Conservation (phyloP, 2,888 invertebrate species). For the Heliothis peltigera region DNA sequence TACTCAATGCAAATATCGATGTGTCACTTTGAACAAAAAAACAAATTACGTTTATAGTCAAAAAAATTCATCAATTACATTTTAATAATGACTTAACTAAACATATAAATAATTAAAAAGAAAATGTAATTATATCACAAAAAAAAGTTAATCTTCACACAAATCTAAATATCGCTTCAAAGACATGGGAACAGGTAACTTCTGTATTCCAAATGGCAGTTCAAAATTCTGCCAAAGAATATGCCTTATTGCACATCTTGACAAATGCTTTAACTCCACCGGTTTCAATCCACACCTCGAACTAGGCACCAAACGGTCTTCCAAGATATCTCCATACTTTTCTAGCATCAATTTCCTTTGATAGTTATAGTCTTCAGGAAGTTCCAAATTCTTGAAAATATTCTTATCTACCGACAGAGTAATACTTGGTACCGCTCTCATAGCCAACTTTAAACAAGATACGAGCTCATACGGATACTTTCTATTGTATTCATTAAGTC, state of each 20-base stretch:
- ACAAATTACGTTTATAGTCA: too few relatives aligned
- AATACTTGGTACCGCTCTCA: conserved; percentile 91
- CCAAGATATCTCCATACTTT: conserved; percentile 87
- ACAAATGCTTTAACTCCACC: conserved; percentile 93
- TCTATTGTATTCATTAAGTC: conserved; percentile 91
- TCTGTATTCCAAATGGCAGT: conserved; percentile 93
- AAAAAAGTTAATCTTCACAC: conserved; percentile 90
- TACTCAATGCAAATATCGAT: background rate
- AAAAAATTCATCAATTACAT: too few relatives aligned
- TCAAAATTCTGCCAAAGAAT: conserved; percentile 92
- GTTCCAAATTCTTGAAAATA: conserved; percentile 73
- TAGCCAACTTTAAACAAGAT: conserved; percentile 91
- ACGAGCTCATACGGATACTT: conserved; percentile 92
- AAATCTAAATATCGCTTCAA: conserved; percentile 93
- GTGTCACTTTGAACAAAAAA: too few relatives aligned
- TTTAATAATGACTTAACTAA: background rate
- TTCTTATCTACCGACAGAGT: conserved; percentile 84
- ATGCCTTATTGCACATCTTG: conserved; percentile 92
- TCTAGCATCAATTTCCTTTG: conserved; percentile 82
- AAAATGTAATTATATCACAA: background rate
- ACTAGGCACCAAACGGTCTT: conserved; percentile 90
- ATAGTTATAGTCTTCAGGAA: conserved; percentile 84
- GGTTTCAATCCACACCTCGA: conserved; percentile 91
- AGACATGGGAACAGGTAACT: conserved; percentile 91
- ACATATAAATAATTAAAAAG: conserved; percentile 18